Evolutionary conservation across 2,113 vertebrate genomes (phyloP).

Genomic region (Spheniscus mendiculus): DNA sequence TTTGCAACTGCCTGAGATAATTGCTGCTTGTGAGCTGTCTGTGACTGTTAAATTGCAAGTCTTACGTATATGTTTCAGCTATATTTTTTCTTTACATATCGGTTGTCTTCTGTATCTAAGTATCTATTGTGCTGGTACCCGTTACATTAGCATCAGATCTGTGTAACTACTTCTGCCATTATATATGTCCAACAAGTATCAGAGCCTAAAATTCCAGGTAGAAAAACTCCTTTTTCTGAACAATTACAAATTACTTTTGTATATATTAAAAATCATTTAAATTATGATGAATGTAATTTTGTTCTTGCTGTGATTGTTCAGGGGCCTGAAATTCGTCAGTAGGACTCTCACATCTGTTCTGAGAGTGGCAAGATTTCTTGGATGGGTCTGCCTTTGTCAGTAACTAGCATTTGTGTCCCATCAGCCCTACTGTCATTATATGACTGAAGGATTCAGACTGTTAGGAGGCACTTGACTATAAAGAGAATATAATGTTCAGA

Average conservation of each 20-base stretch:
- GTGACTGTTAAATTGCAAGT: background rate
- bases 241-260: background rate
- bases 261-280: background rate
- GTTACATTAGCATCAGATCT: background rate
- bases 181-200: background rate
- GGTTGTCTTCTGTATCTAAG: background rate
- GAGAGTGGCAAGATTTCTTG: background rate
- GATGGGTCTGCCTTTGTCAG: background rate
- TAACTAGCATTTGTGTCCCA: background rate
- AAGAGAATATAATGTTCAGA: background rate
- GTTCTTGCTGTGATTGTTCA: background rate
- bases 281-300: background rate
- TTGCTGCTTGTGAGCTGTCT: background rate
- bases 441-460: background rate
- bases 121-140: background rate
- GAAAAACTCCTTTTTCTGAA: background rate
- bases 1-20: background rate
- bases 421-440: background rate
- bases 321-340: background rate
- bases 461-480: background rate
- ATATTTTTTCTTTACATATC: background rate
- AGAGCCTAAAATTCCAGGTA: background rate
- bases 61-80: accelerated
- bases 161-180: background rate
- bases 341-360: background rate